Conservation (phyloP, 1,140 invertebrate genomes). For the Caerostris extrusa region DNA sequence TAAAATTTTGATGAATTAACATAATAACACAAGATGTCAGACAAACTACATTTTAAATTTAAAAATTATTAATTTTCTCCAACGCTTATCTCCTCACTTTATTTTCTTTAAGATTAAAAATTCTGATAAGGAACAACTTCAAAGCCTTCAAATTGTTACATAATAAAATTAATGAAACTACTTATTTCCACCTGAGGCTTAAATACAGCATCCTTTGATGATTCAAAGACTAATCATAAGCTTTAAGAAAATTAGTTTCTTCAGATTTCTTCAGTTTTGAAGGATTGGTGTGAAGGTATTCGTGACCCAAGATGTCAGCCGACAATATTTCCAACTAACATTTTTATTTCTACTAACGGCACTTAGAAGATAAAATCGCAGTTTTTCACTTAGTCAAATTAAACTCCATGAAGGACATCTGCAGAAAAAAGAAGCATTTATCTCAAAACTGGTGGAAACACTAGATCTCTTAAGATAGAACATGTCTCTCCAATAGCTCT, state of each 20-base stretch:
- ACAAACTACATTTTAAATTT: too few species aligned
- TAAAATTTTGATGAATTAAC: too few species aligned
- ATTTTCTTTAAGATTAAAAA: too few species aligned
- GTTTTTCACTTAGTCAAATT: conserved; percentile 11
- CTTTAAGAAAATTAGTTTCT: too few species aligned
- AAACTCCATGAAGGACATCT: not conserved
- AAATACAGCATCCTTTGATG: not conserved
- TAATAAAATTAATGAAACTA: too few species aligned
- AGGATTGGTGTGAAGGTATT: not conserved
- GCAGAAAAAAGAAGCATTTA: not conserved
- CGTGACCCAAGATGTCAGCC: conserved; percentile 4
- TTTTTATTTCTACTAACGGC: not conserved
- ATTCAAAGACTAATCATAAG: not conserved
- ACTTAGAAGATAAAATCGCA: not conserved
- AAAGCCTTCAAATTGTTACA: too few species aligned
- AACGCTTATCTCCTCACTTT: too few species aligned
- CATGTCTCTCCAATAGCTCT: conserved; percentile 13
- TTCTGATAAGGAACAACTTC: too few species aligned
- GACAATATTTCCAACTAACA: not conserved
- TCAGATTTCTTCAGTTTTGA: too few species aligned
- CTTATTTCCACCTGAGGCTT: too few species aligned
- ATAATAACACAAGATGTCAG: too few species aligned
- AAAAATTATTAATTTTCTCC: too few species aligned
- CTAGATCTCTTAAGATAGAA: conserved; percentile 41
- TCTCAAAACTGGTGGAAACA: conserved; percentile 20